Conservation (phyloP, 2,113 vertebrate genomes). For the Chrysemys picta region DNA sequence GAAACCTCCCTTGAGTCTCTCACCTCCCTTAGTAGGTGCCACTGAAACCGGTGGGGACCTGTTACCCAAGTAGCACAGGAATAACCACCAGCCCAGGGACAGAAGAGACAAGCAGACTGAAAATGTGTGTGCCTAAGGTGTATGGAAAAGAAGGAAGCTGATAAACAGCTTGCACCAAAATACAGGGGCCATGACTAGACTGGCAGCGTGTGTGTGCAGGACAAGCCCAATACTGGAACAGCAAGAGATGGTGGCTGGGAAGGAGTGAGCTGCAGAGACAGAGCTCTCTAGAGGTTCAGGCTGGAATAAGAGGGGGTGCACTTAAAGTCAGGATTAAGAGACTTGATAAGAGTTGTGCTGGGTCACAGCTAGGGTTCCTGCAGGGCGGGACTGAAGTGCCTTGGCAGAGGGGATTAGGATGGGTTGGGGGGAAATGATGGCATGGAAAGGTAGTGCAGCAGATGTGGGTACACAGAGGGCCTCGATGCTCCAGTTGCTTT, state of each 20-base stretch:
- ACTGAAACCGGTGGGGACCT: not conserved
- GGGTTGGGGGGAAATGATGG: not conserved
- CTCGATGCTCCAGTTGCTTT: not conserved
- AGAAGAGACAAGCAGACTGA: not conserved
- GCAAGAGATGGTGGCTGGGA: not conserved
- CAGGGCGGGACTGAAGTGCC: not conserved
- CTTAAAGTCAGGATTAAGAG: not conserved
- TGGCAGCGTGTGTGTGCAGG: not conserved
- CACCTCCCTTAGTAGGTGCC: not conserved
- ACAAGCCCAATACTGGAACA: not conserved
- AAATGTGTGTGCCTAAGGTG: rapidly evolving
- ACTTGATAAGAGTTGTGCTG: not conserved
- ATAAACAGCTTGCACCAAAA: not conserved
- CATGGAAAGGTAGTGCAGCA: not conserved
- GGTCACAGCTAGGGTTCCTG: not conserved
- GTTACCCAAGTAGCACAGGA: not conserved
- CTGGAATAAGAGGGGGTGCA: not conserved
- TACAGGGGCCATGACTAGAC: not conserved
- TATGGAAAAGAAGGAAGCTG: not conserved
- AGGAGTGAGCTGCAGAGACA: not conserved
- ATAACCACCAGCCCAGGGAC: not conserved
- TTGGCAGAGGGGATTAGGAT: not conserved
- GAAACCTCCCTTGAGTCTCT: not conserved
- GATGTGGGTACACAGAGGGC: not conserved
- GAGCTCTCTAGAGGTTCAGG: not conserved